Evolutionary conservation across 2,113 vertebrate species (phyloP), one percentile per base, ranked within the genome.

Genomic region (Oenanthe melanoleuca): DNA sequence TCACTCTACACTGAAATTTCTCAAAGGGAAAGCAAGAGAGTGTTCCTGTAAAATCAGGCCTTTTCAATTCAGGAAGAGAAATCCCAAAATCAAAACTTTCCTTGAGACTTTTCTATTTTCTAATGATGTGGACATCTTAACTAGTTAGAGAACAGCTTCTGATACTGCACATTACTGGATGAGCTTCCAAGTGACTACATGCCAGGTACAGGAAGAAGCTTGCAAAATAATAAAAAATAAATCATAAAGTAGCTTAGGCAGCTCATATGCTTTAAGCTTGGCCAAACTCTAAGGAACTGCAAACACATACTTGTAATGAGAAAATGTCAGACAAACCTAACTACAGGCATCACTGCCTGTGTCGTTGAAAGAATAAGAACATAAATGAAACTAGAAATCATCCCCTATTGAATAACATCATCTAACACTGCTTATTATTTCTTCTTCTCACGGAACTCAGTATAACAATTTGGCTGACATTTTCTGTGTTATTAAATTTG

Each of bases 81-180:
- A 79, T 56, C 4, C 26, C 9, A 6, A 74, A 71, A 28, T 24
- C 16, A 75, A 75, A 69, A 12, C 5, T 72, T 86, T 73, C 6
- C 14, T 60, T 71, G n/a, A 57, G 40, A 52, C 8, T 75, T 55
- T 55, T 69, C 38, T 86, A 17, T 55, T 79, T 66, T 44, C 18
- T 77, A 72, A 75, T n/a, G 5, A 28, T 0, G 0, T 50, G 18
- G 16, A 26, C 47, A 15, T 69, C 33, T 86, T 0, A 1, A 6
- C 19, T 49, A 21, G 4, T 45, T 24, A 16, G 17, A 82, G 31
- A 82, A 40, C 7, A 75, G 5, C 25, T 56, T 55, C 57, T 3
- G 4, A 50, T 40, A 42, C 12, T 0, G 0, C 14, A 33, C 2
- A 6, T 2, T 75, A 4, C n/a, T 69, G 40, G 22, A 16, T 72